phyloP scores from a whole-genome alignment of 2,797 vertebrate genomes.

The Cuculus canorus region DNA sequence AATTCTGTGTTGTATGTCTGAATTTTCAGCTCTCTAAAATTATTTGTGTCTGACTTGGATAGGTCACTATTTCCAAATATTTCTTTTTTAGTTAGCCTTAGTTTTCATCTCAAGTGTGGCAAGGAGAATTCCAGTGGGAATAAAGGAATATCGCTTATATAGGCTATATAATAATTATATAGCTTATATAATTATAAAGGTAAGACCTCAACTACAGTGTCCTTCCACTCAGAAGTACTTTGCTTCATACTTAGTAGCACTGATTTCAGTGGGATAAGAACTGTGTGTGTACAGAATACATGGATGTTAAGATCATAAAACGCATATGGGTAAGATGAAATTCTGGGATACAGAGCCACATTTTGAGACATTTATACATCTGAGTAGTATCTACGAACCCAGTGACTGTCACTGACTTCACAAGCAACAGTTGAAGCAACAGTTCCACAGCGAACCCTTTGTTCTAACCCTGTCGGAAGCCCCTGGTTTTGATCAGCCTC shows the following conservation, averaged over 20 bases:
- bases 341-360: background rate
- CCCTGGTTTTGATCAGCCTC: background rate
- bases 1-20: background rate
- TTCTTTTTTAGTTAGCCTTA: background rate
- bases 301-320: background rate
- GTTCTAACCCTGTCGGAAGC: background rate
- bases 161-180: no score
- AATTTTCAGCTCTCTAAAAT: background rate
- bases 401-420: fast-evolving
- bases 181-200: no score
- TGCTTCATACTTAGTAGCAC: background rate
- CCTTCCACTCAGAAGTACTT: background rate
- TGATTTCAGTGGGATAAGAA: background rate
- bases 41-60: background rate
- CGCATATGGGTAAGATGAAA: fast-evolving
- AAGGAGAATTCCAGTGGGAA: background rate
- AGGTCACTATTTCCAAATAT: background rate
- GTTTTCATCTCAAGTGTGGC: background rate
- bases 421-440: no score
- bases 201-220: background rate
- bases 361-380: fast-evolving
- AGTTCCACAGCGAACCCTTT: fast-evolving
- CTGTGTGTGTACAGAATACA: no score
- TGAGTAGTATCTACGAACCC: no score
- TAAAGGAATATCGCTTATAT: background rate